Conservation (phyloP, 2,797 vertebrate genomes). For the Triplophysa bombifrons region DNA sequence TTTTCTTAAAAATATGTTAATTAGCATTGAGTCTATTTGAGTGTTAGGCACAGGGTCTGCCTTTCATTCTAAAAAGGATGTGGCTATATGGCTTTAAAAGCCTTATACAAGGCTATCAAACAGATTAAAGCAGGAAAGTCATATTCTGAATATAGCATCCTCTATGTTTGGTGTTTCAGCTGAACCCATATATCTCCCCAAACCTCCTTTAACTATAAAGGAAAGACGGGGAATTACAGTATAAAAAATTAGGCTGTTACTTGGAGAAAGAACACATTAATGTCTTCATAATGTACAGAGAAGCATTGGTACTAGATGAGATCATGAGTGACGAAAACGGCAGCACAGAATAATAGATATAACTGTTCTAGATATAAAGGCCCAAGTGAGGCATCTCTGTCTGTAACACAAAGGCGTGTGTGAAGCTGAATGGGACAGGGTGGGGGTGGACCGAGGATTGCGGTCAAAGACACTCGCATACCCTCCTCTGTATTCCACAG, state of each 20-base stretch:
- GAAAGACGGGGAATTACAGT: slow-evolving; percentile 12
- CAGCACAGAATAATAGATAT: slow-evolving; percentile 43
- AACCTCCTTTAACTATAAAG: background rate
- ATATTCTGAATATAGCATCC: slow-evolving; percentile 16
- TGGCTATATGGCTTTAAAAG: slow-evolving; percentile 37
- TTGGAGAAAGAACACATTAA: slow-evolving; percentile 48
- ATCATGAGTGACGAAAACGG: slow-evolving; percentile 48
- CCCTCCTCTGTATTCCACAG: slow-evolving; percentile 1
- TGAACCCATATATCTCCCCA: slow-evolving; percentile 13
- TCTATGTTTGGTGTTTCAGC: slow-evolving; percentile 12
- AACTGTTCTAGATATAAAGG: slow-evolving; percentile 43
- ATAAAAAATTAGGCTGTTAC: slow-evolving; percentile 13
- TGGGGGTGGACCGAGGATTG: slow-evolving; percentile 33
- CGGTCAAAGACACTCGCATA: slow-evolving; percentile 13
- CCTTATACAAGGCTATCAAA: slow-evolving; percentile 29
- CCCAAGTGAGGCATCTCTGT: slow-evolving; percentile 49
- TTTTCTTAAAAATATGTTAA: background rate
- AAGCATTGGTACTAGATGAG: slow-evolving; percentile 48
- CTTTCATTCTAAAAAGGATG: slow-evolving; percentile 44
- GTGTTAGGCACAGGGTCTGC: background rate
- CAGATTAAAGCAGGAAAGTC: slow-evolving; percentile 29
- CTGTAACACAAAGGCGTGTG: slow-evolving; percentile 51
- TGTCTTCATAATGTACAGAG: slow-evolving; percentile 20
- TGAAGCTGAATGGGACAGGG: slow-evolving; percentile 39
- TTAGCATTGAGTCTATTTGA: background rate